phyloP scores from a whole-genome alignment of 1,140 invertebrate species.

The Drosophila aff. region DNA sequence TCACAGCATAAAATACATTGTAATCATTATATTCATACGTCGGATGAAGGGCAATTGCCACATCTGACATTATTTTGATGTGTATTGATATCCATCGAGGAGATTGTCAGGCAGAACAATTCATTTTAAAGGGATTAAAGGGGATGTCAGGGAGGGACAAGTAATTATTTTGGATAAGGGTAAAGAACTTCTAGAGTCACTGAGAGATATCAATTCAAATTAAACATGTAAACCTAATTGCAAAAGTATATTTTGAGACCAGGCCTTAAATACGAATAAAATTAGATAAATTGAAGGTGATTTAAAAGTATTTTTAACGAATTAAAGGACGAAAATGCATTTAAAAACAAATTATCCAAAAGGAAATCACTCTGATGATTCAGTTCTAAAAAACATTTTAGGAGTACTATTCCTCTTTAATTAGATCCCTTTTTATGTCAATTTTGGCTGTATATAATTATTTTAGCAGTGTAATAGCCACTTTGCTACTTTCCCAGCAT shows the following conservation, averaged over 20 bases:
- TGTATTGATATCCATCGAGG: constrained; percentile 21
- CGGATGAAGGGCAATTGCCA: constrained; percentile 36
- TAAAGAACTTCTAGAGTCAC: neutral
- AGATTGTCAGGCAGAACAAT: constrained; percentile 29
- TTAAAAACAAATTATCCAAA: neutral
- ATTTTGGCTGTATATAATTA: neutral
- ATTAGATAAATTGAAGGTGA: neutral
- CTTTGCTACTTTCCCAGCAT: neutral
- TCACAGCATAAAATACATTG: constrained; percentile 38
- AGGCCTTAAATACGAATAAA: neutral
- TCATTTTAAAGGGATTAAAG: constrained; percentile 26
- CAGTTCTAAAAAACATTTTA: neutral
- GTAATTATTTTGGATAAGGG: neutral
- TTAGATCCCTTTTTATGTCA: neutral
- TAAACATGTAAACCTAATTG: neutral
- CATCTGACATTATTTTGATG: constrained; percentile 43
- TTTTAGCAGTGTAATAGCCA: constrained; percentile 15
- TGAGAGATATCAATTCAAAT: too few relatives aligned
- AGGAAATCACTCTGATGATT: too few relatives aligned
- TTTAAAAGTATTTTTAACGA: neutral
- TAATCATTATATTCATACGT: constrained; percentile 28
- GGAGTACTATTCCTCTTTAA: too few relatives aligned
- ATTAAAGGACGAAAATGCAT: neutral
- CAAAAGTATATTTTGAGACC: neutral
- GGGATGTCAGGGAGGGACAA: neutral